These are phyloP conservation scores for Empis livida DNA, from an alignment of 2,888 invertebrate genomes.

Conservation along the genomic window DNA sequence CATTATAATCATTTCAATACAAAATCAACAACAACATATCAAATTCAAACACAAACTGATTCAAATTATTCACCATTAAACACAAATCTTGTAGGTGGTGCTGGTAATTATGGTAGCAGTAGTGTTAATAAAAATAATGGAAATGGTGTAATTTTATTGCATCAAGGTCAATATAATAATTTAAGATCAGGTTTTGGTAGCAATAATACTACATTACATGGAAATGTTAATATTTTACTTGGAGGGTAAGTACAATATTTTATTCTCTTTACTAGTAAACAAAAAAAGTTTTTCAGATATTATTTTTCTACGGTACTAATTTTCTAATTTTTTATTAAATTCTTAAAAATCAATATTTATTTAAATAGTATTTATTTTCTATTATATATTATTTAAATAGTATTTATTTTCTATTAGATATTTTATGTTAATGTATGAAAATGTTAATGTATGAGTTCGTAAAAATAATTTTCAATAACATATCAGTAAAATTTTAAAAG, in stretches of 20 bases:
- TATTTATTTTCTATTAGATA: too few relatives aligned
- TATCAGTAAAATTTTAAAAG: too few relatives aligned
- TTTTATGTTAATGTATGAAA: too few relatives aligned
- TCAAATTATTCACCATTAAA: not conserved
- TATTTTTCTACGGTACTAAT: too few relatives aligned
- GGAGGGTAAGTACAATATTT: conserved; percentile 51
- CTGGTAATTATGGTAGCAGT: conserved; percentile 20
- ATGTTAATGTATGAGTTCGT: too few relatives aligned
- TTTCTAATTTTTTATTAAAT: not conserved
- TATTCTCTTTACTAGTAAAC: too few relatives aligned
- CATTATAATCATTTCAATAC: too few relatives aligned
- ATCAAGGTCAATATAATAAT: conserved; percentile 16
- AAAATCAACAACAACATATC: too few relatives aligned
- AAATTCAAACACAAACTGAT: too few relatives aligned
- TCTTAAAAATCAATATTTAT: not conserved
- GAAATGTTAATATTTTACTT: conserved; percentile 58
- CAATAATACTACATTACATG: conserved; percentile 37
- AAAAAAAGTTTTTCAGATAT: too few relatives aligned
- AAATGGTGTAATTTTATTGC: conserved; percentile 5
- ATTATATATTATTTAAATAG: not conserved
- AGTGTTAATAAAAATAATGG: not conserved
- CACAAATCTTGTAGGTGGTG: conserved; percentile 13
- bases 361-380: too few relatives aligned
- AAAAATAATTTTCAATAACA: too few relatives aligned
- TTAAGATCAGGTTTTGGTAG: conserved; percentile 19